phyloP scores from a whole-genome alignment of 2,113 vertebrate genomes.

The Nothobranchius kuhntae region DNA sequence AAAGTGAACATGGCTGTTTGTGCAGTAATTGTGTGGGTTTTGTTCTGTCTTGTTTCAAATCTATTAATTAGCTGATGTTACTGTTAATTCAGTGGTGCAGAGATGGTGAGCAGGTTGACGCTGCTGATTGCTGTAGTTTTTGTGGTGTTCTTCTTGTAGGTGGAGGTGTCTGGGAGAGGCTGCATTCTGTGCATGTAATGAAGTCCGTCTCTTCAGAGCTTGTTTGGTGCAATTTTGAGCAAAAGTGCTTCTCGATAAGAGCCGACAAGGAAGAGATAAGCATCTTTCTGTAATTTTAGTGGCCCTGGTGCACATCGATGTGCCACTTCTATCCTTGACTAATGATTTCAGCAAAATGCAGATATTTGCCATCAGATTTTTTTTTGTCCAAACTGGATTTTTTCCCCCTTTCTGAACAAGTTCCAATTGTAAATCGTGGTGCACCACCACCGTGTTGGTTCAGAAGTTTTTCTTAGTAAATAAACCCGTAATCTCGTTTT shows the following conservation, averaged over 20 bases:
- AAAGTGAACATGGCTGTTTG: background rate
- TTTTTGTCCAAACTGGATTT: background rate
- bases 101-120: constrained; percentile 59
- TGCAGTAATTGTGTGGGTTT: constrained; percentile 9
- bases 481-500: background rate
- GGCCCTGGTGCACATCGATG: background rate
- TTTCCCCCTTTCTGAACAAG: background rate
- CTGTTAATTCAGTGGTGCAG: constrained; percentile 48
- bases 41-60: constrained; percentile 23
- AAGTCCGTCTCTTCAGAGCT: constrained; percentile 74
- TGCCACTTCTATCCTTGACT: background rate
- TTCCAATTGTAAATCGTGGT: too few species aligned
- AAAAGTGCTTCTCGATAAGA: constrained; percentile 52
- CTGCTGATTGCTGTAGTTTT: constrained; percentile 64
- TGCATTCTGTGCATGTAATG: constrained; percentile 75
- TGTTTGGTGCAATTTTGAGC: constrained; percentile 49
- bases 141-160: constrained; percentile 73
- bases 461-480: background rate
- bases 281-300: background rate
- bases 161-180: constrained; percentile 80
- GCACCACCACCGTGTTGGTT: too few species aligned
- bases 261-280: constrained; percentile 37
- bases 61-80: constrained; percentile 49
- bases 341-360: constrained; percentile 1
- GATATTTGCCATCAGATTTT: background rate